Base-by-base conservation (phyloP, 2,888 invertebrate species). In the Aphidoletes aphidimyza region DNA sequence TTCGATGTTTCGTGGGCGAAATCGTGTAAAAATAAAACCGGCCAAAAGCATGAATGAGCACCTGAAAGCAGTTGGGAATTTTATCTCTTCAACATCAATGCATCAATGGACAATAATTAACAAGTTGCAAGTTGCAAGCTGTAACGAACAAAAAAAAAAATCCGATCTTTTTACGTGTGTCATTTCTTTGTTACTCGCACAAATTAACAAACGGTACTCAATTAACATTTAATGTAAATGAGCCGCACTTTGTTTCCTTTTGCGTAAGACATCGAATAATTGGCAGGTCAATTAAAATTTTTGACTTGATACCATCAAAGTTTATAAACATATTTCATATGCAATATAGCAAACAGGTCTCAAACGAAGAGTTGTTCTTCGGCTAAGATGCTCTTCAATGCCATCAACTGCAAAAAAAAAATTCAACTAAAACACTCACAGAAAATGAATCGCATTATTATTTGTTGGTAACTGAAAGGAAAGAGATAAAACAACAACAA, bases 271-370 rank as follows among this genome's bases (percentile, higher is more conserved):
- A 69, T 5, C 69, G 2, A 22, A 54, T 54, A 69, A 69, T 69
- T 26, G 30, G 19, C 69, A 14, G 69, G 2, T 69, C 69, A 69
- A 69, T 69, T 69, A 69, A 69, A 69, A 69, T 69, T 69, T 26
- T 69, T 19, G 69, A 69, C 69, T 30, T n/a, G 69, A 69, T 69
- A 69, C 11, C 69, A 69, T 69, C 69, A 69, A 69, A 69, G 26
- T 30, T 30, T 69, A 30, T 69, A 14, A 69, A 19, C 17, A 69
- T 34, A n/a, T n/a, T n/a, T n/a, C 17, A 9, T 30, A 69, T 69
- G 69, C 69, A 69, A n/a, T 30, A 30, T 69, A 9, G 69, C 9
- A 69, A 69, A 34, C 69, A 69, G 26, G 69, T 54, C 11, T 3
- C 26, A 69, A 30, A 69, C 34, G 26, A 26, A 54, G n/a, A n/a